A percentile compares a stretch with the other conserved stretches of the same genome.
These are phyloP conservation scores for Oryctolagus cuniculus DNA, from an alignment of 2,113 vertebrate genomes.

Conservation along the genomic window mOryCun1.1 NC_091440.1:135099001-135099500, in stretches of 20 bases:
- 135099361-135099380: neutral
- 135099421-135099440: neutral
- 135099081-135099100: constrained; percentile 49
- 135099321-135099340: neutral
- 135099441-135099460: constrained; percentile 32
- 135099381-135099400: constrained; percentile 31
- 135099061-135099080: neutral
- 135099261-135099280: neutral
- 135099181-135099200: neutral
- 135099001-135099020: neutral
- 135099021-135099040: neutral
- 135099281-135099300: constrained; percentile 29
- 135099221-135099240: constrained; percentile 18
- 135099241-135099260: neutral
- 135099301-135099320: constrained; percentile 5
- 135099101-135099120: neutral
- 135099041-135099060: neutral
- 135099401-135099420: neutral
- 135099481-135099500: neutral
- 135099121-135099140: constrained; percentile 49
- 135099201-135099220: neutral
- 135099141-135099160: constrained; percentile 37
- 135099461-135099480: neutral
- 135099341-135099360: neutral
- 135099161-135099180: constrained; percentile 45